Base-by-base conservation (phyloP, 2,113 vertebrate species). In the Semicossyphus pulcher region DNA sequence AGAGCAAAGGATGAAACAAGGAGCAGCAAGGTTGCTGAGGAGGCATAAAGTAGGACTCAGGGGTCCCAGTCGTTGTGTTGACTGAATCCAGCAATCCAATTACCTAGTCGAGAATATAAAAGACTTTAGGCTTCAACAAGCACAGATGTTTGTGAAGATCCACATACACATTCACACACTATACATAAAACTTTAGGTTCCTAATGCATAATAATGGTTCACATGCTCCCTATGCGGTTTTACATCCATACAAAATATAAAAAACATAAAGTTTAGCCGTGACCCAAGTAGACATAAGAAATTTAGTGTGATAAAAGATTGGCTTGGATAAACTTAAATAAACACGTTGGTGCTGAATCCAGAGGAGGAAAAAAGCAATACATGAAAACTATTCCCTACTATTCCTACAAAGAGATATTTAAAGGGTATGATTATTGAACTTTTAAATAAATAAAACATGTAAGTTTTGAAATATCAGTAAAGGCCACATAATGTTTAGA, bases 51-150 rank as follows among this genome's bases (percentile, higher is more conserved):
- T 81, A 42, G 66, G 62, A 86, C 91, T 91, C 74, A 53, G 39
- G 63, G 81, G 74, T 68, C 71, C 79, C 78, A 74, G 79, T 48
- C 39, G 49, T 41, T 60, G 82, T 49, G 77, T 91, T 86, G 88
- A 72, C 91, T 86, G 86, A 90, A 87, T 88, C 81, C 84, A 90
- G 81, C 90, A 90, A 91, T 92, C 89, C 89, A 92, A 90, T 92
- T 91, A 92, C 80, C 86, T 57, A 54, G 76, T 28, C 62, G 47
- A 84, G 85, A 91, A 89, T 78, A 86, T 85, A 85, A 72, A 88
- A 67, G 73, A 88, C 87, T 90, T 86, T 78, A 90, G 89, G 86
- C 76, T 65, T 80, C 76, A 77, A 36, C 77, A 62, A 54, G 60
- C 62, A 61, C 70, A 69, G 77, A 82, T 84, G 78, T 88, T 83